These are phyloP conservation scores for Noturus placidus DNA, from an alignment of 2,113 vertebrate genomes.

Conservation along the genomic window DNA sequence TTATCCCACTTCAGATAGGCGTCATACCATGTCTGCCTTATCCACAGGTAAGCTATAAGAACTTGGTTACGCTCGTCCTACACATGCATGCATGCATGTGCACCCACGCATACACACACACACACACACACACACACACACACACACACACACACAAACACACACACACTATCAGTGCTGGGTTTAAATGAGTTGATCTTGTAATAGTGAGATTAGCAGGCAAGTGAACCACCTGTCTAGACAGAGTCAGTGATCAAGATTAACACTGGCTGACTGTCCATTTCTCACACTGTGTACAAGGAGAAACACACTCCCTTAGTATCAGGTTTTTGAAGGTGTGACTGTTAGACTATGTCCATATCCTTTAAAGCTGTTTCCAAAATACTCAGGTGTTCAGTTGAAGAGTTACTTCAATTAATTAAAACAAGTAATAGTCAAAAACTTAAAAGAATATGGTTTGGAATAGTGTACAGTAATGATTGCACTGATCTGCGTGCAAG, in stretches of 20 bases:
- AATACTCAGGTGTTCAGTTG: neutral
- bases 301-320: neutral
- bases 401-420: neutral
- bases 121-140: slow-evolving; percentile 3
- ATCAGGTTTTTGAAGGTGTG: neutral
- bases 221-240: slow-evolving; percentile 33
- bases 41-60: slow-evolving; percentile 93
- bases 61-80: slow-evolving; percentile 98
- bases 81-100: neutral
- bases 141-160: neutral
- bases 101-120: slow-evolving; percentile 27
- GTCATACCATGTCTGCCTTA: slow-evolving; percentile 94
- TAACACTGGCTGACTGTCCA: neutral
- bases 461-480: neutral
- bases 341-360: neutral
- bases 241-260: slow-evolving; percentile 37
- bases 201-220: neutral
- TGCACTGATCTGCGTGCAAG: neutral
- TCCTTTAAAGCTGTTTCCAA: neutral
- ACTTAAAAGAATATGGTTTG: neutral
- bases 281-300: neutral
- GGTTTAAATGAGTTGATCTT: slow-evolving; percentile 35
- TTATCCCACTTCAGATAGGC: slow-evolving; percentile 91
- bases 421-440: neutral
- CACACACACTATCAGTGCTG: slow-evolving; percentile 26